Evolutionary conservation across 2,113 vertebrate genomes (phyloP).

Genomic region (Scalopus aquaticus): DNA sequence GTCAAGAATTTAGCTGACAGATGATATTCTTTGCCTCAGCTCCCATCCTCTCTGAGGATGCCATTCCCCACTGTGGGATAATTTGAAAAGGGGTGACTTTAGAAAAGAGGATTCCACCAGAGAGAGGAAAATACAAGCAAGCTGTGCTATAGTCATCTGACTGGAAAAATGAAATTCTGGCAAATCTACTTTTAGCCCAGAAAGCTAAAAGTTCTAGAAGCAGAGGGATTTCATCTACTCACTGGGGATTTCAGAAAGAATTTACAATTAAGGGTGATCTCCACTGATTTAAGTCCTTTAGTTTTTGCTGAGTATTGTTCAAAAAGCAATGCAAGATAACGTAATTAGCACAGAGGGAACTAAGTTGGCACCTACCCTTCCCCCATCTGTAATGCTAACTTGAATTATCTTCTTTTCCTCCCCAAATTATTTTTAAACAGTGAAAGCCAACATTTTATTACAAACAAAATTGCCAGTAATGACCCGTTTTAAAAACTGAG

Average conservation of each 20-base stretch:
- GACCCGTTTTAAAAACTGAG: constrained; percentile 43
- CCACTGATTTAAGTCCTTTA: not conserved
- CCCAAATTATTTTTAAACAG: constrained; percentile 46
- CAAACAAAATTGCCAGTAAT: constrained; percentile 29
- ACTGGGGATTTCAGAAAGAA: not conserved
- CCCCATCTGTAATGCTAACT: not conserved
- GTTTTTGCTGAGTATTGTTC: constrained; percentile 1
- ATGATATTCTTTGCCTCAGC: not conserved
- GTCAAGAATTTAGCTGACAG: not conserved
- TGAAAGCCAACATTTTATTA: constrained; percentile 44
- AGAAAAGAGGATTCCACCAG: not conserved
- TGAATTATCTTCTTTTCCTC: constrained; percentile 45
- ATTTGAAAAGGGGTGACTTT: not conserved
- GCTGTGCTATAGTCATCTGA: not conserved
- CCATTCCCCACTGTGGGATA: not conserved
- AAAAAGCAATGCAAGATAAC: not conserved
- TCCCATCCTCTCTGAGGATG: not conserved
- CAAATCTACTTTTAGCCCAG: not conserved
- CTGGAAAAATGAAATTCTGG: constrained; percentile 41
- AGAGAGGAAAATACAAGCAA: not conserved
- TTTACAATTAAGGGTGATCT: constrained; percentile 40
- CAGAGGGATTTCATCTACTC: constrained; percentile 36
- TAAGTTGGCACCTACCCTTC: not conserved
- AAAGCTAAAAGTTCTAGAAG: constrained; percentile 15
- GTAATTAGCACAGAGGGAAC: constrained; percentile 40